Conservation (phyloP, 2,888 invertebrate species). For the Parapristionchus giblindavisi region DNA sequence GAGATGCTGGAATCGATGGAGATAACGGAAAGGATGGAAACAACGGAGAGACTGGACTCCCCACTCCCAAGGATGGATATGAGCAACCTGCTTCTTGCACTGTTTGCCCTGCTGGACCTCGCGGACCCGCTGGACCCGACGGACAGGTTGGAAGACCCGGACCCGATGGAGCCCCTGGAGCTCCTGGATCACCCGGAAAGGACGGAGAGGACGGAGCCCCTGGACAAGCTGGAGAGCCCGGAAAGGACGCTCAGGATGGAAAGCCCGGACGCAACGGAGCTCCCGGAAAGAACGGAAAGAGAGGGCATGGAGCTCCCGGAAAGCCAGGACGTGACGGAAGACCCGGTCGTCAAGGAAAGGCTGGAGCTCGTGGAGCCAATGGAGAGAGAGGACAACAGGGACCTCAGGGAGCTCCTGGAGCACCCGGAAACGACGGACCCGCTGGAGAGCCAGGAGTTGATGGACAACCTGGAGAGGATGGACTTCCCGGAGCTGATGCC, state of each 20-base stretch:
- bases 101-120: conserved; percentile 32
- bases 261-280: conserved; percentile 19
- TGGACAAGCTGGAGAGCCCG: conserved; percentile 32
- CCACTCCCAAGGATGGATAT: conserved; percentile 21
- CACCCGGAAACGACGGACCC: conserved; percentile 22
- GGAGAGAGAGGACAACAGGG: conserved; percentile 26
- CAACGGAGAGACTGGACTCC: conserved; percentile 24
- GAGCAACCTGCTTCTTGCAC: conserved; percentile 23
- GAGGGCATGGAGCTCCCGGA: conserved; percentile 32
- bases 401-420: conserved; percentile 29
- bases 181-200: conserved; percentile 33
- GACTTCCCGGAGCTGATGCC: conserved; percentile 32
- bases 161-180: conserved; percentile 23
- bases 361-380: conserved; percentile 29
- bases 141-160: conserved; percentile 30
- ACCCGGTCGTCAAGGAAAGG: conserved; percentile 24
- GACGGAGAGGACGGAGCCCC: conserved; percentile 30
- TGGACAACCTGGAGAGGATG: conserved; percentile 18
- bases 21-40: conserved; percentile 36
- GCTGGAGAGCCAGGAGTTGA: conserved; percentile 18
- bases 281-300: conserved; percentile 23
- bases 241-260: conserved; percentile 27
- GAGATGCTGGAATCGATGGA: conserved; percentile 47
- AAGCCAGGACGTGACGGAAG: conserved; percentile 15
- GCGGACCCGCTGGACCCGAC: conserved; percentile 35